Evolutionary conservation across 2,113 vertebrate genomes (phyloP), one percentile per base, ranked within the genome.

Genomic region (Silurus meridionalis): DNA sequence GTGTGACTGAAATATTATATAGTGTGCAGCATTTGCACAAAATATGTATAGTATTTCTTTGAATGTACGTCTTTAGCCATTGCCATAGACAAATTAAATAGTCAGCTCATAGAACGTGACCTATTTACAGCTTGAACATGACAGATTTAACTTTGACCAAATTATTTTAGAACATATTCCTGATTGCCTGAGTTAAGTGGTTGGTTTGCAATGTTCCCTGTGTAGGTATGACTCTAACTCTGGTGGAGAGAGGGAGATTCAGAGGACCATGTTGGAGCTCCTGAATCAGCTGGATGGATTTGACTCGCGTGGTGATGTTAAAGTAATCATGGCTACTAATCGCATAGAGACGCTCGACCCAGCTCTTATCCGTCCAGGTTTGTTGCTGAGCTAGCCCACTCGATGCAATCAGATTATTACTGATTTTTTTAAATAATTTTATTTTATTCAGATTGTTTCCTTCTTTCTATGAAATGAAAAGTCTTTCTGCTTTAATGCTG

Each of bases 311-410:
- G 98, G 98, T 3, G 98, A 99, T 0, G 98, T 99, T 1, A 99
- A 99, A 93, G 98, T 99, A 14, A 99, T 99, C 90, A 99, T 99
- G 98, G 98, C 98, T 75, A 99, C 98, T 60, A 99, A 99, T 89
- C 94, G 98, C 89, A 99, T 99, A 95, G 98, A 99, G 92, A 99
- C 98, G 0, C 90, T 99, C 87, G 98, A 99, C 85, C 98, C 98
- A 0, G 98, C 98, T 10, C 96, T 99, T 88, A 99, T 99, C 93
- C 95, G 98, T 91, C 98, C 98, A 91, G 98, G 98, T 99, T 89
- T 86, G 84, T 88, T 9, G 64, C 23, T 0, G 1, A 11, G 37
- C 9, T 28, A 64, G 53, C 13, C 4, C 23, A 2, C 11, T 5
- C 52, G 4, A 5, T 50, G 57, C 55, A 75, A 15, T 74, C 50